These are phyloP conservation scores for Imbricaverruca yamaguchii DNA, from an alignment of 2,888 invertebrate genomes.

Conservation along the genomic window DNA sequence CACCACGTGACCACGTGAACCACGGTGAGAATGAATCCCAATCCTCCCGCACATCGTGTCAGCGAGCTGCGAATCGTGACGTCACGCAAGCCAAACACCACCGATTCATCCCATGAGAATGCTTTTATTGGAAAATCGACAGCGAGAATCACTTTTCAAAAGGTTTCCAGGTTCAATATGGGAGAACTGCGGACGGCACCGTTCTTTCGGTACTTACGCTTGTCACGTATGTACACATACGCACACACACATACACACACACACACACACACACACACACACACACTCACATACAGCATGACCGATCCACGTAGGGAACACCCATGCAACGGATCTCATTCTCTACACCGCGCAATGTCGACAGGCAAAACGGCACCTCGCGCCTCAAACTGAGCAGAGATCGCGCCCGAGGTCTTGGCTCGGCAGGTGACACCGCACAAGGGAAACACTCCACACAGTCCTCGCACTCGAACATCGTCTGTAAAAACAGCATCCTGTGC, in stretches of 20 bases:
- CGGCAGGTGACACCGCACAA: conserved; percentile 17
- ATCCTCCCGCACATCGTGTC: too few relatives aligned
- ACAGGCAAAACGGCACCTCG: conserved; percentile 32
- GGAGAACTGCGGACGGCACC: too few relatives aligned
- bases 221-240: conserved; percentile 30
- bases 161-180: too few relatives aligned
- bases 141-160: too few relatives aligned
- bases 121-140: too few relatives aligned
- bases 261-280: not conserved
- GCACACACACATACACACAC: conserved; percentile 29
- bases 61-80: too few relatives aligned
- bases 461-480: conserved; percentile 34
- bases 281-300: not conserved
- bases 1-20: too few relatives aligned
- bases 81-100: too few relatives aligned
- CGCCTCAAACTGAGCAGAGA: conserved; percentile 34
- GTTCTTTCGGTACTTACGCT: too few relatives aligned
- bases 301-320: not conserved
- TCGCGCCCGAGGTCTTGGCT: conserved; percentile 31
- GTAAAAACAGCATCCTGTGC: not conserved
- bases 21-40: too few relatives aligned
- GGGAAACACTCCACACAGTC: conserved; percentile 32
- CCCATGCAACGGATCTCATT: conserved; percentile 28
- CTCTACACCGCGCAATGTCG: conserved; percentile 31
- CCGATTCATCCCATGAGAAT: too few relatives aligned